Evolutionary conservation across 35 echinoderm and acorn worm species (phyloP).

Genomic region (Acanthaster planci): DNA sequence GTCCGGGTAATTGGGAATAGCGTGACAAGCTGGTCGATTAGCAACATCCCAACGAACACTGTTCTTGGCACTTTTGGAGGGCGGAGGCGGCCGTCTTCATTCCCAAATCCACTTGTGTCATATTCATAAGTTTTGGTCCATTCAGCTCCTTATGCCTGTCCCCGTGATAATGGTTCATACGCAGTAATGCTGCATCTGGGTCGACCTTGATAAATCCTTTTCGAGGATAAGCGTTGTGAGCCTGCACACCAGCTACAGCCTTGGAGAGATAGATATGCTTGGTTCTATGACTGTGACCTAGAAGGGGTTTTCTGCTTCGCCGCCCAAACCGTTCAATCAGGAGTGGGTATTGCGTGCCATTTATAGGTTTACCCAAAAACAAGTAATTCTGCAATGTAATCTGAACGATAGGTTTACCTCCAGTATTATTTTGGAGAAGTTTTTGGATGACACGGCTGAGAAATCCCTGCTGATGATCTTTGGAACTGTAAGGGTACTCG

Average conservation of each 20-base stretch:
- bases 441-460: neutral
- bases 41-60: neutral
- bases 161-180: slow-evolving; percentile 18
- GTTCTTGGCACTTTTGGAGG: neutral
- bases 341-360: neutral
- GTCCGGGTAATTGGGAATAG: too few relatives aligned
- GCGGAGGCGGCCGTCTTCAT: neutral
- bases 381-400: neutral
- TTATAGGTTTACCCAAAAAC: neutral
- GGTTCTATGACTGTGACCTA: neutral
- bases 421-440: neutral
- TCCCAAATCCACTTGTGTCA: neutral
- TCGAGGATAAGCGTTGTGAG: neutral
- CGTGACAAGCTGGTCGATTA: too few relatives aligned
- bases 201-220: neutral
- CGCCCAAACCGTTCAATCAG: slow-evolving; percentile 8
- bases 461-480: neutral
- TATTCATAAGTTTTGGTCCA: neutral
- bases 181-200: neutral
- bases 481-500: slow-evolving; percentile 11
- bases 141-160: too few relatives aligned
- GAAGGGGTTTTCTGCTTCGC: neutral
- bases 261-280: neutral
- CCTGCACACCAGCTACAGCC: neutral
- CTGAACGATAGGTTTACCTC: neutral